Evolutionary conservation across 2,797 vertebrate species (phyloP).

Genomic region (Astyanax mexicanus): DNA sequence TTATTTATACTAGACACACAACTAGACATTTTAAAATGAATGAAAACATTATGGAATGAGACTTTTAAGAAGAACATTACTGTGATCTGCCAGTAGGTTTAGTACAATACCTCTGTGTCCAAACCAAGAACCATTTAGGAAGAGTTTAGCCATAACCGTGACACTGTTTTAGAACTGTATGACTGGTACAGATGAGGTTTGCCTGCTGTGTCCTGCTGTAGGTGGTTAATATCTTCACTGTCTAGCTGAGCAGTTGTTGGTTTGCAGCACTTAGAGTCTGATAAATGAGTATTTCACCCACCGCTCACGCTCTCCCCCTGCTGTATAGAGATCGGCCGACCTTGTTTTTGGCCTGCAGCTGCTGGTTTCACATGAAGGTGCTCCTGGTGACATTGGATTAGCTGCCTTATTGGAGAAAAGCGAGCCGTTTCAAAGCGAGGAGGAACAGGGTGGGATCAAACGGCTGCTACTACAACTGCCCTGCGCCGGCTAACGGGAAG

Average conservation of each 20-base stretch:
- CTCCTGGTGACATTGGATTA: slow-evolving; percentile 72
- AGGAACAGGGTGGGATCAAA: slow-evolving; percentile 43
- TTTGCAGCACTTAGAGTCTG: background rate
- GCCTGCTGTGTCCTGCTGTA: background rate
- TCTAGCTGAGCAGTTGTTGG: background rate
- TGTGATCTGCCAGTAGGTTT: no score
- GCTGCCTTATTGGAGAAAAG: slow-evolving; percentile 71
- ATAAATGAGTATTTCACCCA: slow-evolving; percentile 12
- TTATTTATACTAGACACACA: no score
- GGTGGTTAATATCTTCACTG: background rate
- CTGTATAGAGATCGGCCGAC: slow-evolving; percentile 57
- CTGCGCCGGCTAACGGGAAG: slow-evolving; percentile 24
- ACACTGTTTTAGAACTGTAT: background rate
- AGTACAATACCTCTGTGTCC: background rate
- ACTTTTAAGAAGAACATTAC: no score
- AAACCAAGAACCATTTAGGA: background rate
- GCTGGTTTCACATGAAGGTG: slow-evolving; percentile 71
- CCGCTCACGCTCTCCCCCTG: background rate
- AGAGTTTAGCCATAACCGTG: background rate
- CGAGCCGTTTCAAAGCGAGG: slow-evolving; percentile 57
- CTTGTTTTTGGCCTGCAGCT: slow-evolving; percentile 63
- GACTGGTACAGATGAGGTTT: background rate
- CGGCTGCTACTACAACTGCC: slow-evolving; percentile 45
- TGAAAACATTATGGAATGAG: no score
- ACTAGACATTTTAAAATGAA: no score